phyloP scores from a whole-genome alignment of 2,888 invertebrate species.

The Taphrorychus bicolor region DNA sequence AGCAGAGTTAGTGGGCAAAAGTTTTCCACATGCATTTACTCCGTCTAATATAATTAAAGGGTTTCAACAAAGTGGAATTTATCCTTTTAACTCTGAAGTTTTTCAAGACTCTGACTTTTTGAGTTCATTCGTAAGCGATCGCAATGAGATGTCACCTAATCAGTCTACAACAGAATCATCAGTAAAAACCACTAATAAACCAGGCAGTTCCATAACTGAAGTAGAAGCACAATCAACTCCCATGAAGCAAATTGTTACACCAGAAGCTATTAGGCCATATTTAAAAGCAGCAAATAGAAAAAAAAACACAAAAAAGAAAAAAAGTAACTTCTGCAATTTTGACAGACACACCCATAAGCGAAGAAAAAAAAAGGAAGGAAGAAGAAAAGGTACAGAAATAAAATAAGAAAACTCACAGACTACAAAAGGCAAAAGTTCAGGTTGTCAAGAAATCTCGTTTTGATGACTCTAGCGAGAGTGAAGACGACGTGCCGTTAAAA shows the following conservation, averaged over 20 bases:
- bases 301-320: background rate
- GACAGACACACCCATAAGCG: constrained; percentile 6
- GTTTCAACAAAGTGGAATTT: constrained; percentile 20
- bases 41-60: constrained; percentile 21
- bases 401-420: no score
- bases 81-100: constrained; percentile 11
- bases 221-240: background rate
- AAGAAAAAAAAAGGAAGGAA: constrained; percentile 11
- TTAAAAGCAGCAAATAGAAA: constrained; percentile 7
- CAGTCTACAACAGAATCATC: background rate
- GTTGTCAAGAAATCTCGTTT: no score
- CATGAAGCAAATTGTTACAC: constrained; percentile 4
- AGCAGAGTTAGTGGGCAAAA: constrained; percentile 37
- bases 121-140: constrained; percentile 2
- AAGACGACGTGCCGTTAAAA: no score
- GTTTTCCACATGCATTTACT: constrained; percentile 42
- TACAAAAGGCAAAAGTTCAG: no score
- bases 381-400: background rate
- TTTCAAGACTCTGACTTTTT: constrained; percentile 12
- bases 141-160: background rate
- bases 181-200: background rate
- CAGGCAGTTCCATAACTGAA: background rate
- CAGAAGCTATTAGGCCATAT: constrained; percentile 7
- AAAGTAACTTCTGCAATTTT: background rate
- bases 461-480: no score